Evolutionary conservation across 2,113 vertebrate species (phyloP).

Genomic region (Hepsetus odoe): DNA sequence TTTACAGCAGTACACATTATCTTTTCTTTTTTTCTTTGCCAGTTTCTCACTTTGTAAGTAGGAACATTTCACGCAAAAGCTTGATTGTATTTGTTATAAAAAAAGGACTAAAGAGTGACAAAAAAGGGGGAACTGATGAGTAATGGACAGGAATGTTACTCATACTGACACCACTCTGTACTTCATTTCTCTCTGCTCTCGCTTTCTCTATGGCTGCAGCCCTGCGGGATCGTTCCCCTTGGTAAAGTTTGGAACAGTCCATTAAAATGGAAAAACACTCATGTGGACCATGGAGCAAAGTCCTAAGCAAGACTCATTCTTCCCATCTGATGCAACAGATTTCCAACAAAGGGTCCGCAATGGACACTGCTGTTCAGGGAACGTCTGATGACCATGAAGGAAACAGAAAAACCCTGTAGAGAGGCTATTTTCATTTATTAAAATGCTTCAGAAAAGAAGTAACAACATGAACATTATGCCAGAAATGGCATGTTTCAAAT

Average conservation of each 20-base stretch:
- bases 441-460: not conserved
- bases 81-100: not conserved
- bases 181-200: not conserved
- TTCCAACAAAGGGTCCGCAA: constrained; percentile 30
- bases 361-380: constrained; percentile 24
- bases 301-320: constrained; percentile 7
- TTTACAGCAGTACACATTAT: not conserved
- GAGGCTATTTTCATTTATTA: constrained; percentile 23
- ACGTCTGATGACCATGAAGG: not conserved
- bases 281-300: not conserved
- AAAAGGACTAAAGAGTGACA: not conserved
- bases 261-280: constrained; percentile 50
- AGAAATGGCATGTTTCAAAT: not conserved
- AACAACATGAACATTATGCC: not conserved
- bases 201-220: constrained; percentile 16
- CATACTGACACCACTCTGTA: not conserved
- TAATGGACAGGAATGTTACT: too few species aligned
- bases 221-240: constrained; percentile 16
- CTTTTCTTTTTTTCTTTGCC: not conserved
- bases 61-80: not conserved
- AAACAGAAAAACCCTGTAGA: constrained; percentile 21
- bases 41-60: not conserved
- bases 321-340: constrained; percentile 23
- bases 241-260: constrained; percentile 44
- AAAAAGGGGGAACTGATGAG: too few species aligned